Percentiles rank a stretch among this genome's conserved stretches.
Evolutionary conservation across 2,113 vertebrate genomes (phyloP).

Genomic region (Lepus americanus): DNA sequence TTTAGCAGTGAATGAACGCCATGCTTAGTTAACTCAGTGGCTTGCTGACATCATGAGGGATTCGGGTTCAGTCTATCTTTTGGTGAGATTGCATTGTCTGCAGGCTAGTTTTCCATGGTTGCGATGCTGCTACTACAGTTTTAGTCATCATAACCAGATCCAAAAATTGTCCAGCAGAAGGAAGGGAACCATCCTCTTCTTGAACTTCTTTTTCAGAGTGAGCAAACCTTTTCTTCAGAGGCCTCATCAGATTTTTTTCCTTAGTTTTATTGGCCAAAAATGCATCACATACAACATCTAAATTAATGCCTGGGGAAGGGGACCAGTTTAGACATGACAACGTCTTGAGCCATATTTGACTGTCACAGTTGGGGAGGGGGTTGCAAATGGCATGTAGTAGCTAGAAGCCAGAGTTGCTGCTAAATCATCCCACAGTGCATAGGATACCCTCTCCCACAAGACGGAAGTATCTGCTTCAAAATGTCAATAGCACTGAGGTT

Average conservation of each 20-base stretch:
- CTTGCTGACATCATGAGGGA: not conserved
- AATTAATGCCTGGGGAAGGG: not conserved
- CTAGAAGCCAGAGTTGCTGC: not conserved
- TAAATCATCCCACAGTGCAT: not conserved
- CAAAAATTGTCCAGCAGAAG: not conserved
- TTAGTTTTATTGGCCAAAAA: not conserved
- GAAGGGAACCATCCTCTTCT: not conserved
- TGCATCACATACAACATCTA: not conserved
- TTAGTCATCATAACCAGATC: not conserved
- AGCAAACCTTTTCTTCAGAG: slow-evolving; percentile 27
- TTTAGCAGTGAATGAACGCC: not conserved
- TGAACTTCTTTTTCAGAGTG: not conserved
- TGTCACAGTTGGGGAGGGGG: not conserved
- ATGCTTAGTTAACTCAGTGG: not conserved
- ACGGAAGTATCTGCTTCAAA: not conserved
- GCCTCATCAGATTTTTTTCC: not conserved
- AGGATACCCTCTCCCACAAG: not conserved
- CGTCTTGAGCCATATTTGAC: slow-evolving; percentile 13
- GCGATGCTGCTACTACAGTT: not conserved
- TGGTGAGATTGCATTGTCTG: not conserved
- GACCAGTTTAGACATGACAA: not conserved
- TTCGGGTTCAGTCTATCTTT: slow-evolving; percentile 3
- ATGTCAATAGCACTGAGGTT: not conserved
- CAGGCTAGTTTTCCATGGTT: not conserved
- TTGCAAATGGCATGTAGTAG: not conserved